Evolutionary conservation across 2,797 vertebrate genomes (phyloP).

Genomic region (Fistularia tabacaria): DNA sequence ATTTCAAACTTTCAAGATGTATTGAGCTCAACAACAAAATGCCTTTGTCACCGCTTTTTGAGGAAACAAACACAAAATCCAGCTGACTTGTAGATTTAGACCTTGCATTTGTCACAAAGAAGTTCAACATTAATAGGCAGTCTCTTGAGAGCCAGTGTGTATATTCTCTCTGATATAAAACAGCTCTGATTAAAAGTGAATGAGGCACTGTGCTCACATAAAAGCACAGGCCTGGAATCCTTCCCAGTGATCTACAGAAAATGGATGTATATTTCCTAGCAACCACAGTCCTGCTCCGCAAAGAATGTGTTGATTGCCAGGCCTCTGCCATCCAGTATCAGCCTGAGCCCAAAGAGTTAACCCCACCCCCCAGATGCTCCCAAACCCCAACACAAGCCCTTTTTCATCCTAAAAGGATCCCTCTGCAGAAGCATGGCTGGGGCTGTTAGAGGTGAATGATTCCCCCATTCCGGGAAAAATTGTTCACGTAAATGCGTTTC

Average conservation of each 20-base stretch:
- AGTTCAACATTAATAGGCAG: slow-evolving; percentile 46
- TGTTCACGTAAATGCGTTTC: slow-evolving; percentile 67
- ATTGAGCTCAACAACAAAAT: slow-evolving; percentile 47
- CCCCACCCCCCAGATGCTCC: slow-evolving; percentile 11
- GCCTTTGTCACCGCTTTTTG: slow-evolving; percentile 35
- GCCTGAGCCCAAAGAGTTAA: slow-evolving; percentile 53
- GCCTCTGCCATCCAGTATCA: slow-evolving; percentile 66
- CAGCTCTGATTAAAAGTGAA: slow-evolving; percentile 75
- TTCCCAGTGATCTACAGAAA: slow-evolving; percentile 73
- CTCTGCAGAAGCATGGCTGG: slow-evolving; percentile 30
- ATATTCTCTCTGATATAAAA: slow-evolving; percentile 66
- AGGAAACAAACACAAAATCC: slow-evolving; percentile 20
- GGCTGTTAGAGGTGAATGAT: slow-evolving; percentile 42
- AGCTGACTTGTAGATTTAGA: slow-evolving; percentile 52
- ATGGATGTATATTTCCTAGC: slow-evolving; percentile 75
- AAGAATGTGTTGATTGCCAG: slow-evolving; percentile 74
- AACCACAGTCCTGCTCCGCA: slow-evolving; percentile 59
- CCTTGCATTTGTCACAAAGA: slow-evolving; percentile 56
- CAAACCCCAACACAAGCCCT: slow-evolving; percentile 13
- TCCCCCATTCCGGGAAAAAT: slow-evolving; percentile 63
- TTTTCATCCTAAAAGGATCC: slow-evolving; percentile 33
- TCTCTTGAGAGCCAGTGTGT: slow-evolving; percentile 44
- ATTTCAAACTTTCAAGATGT: slow-evolving; percentile 50
- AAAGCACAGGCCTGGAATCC: slow-evolving; percentile 61
- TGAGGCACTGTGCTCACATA: slow-evolving; percentile 65